Evolutionary conservation across 2,888 invertebrate genomes (phyloP).

Genomic region (Chrysomela aeneicollis): DNA sequence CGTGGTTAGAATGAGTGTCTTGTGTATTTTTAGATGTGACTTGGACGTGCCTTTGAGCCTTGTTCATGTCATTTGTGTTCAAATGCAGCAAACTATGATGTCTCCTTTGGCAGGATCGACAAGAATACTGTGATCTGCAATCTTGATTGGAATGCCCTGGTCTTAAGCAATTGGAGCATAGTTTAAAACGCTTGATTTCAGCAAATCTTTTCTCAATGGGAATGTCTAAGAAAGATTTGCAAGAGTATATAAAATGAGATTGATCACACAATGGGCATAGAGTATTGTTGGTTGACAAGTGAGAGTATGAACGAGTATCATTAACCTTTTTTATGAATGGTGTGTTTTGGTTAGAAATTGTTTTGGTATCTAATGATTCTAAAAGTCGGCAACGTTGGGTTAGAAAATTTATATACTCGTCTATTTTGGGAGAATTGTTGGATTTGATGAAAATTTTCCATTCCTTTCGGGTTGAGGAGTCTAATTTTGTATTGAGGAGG

Average conservation of each 20-base stretch:
- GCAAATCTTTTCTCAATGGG: background rate
- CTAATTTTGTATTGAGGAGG: conserved; percentile 6
- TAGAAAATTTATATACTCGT: conserved; percentile 2
- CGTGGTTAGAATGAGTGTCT: background rate
- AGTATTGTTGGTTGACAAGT: background rate
- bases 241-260: no score
- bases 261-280: background rate
- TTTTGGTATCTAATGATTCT: conserved; percentile 3
- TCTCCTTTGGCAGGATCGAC: conserved; percentile 3
- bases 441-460: background rate
- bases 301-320: background rate
- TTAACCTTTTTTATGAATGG: background rate
- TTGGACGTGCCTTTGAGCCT: background rate
- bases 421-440: background rate
- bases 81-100: conserved; percentile 1
- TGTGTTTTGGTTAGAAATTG: background rate
- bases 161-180: conserved; percentile 4
- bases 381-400: background rate
- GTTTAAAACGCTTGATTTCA: background rate
- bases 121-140: conserved; percentile 2
- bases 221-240: background rate
- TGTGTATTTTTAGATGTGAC: background rate
- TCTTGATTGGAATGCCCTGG: conserved; percentile 4
- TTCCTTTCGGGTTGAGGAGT: conserved; percentile 3
- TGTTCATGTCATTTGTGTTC: background rate